phyloP scores from a whole-genome alignment of 2,113 vertebrate species.

The Gymnorhina tibicen region DNA sequence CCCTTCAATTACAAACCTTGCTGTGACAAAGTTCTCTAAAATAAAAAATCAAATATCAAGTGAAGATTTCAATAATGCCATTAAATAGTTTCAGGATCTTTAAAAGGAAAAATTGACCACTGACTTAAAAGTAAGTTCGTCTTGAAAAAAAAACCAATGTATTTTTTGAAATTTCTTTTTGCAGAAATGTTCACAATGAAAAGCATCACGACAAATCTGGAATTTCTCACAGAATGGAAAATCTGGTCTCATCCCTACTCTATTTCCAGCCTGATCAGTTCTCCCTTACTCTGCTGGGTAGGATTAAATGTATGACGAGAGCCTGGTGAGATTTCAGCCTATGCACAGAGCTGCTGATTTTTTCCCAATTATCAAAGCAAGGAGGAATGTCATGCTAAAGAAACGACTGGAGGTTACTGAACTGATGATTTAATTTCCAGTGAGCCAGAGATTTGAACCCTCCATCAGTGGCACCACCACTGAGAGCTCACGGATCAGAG shows the following conservation, averaged over 20 bases:
- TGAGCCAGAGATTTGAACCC: background rate
- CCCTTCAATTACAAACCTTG: background rate
- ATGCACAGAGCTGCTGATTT: background rate
- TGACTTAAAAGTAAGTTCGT: background rate
- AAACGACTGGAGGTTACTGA: background rate
- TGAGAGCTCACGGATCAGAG: fast-evolving
- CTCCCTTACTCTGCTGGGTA: background rate
- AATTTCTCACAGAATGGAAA: background rate
- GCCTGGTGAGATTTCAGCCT: background rate
- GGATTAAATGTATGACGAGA: background rate
- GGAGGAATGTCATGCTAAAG: background rate
- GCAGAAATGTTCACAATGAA: background rate
- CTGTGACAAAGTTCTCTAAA: background rate
- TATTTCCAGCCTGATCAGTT: background rate
- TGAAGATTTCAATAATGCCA: background rate
- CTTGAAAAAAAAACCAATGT: background rate
- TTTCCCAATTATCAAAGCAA: background rate
- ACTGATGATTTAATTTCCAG: background rate
- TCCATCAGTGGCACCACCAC: background rate
- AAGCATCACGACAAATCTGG: background rate
- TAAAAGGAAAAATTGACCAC: background rate
- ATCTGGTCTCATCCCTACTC: background rate
- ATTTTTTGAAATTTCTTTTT: background rate
- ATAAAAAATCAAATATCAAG: background rate
- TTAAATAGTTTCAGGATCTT: background rate